Evolutionary conservation across 2,797 vertebrate genomes (phyloP).

Genomic region (Hafferia zeledoni): DNA sequence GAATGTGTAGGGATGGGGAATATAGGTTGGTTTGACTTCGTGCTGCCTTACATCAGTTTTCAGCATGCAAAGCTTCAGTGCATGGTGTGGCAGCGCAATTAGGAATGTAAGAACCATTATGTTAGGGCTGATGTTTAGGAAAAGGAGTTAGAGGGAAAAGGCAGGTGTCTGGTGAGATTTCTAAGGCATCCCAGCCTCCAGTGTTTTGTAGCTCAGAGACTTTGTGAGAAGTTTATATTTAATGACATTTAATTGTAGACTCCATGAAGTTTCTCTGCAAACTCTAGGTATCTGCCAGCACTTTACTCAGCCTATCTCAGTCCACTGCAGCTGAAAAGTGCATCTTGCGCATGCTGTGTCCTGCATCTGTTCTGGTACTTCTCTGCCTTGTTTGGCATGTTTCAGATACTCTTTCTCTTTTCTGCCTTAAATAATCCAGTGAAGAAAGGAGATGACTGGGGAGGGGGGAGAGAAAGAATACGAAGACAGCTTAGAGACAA

Average conservation of each 20-base stretch:
- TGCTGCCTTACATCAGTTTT: neutral
- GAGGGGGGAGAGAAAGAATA: neutral
- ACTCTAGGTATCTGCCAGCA: neutral
- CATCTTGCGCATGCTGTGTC: neutral
- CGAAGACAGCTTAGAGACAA: neutral
- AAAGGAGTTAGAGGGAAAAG: neutral
- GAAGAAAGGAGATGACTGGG: neutral
- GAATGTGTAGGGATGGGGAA: neutral
- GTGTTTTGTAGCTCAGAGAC: neutral
- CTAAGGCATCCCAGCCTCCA: neutral
- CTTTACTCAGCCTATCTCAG: neutral
- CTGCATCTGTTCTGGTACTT: neutral
- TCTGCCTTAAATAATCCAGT: neutral
- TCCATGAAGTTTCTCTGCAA: neutral
- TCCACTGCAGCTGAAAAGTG: neutral
- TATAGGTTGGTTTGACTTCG: neutral
- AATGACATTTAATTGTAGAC: neutral
- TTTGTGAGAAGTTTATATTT: neutral
- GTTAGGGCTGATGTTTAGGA: neutral
- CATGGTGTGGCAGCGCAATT: neutral
- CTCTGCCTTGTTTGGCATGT: neutral
- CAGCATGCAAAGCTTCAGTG: neutral
- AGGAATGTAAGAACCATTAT: neutral
- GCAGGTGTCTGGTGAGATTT: neutral
- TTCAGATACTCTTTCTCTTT: neutral